A percentile compares a stretch with the other conserved stretches of the same genome.
Evolutionary conservation across 2,888 invertebrate species (phyloP).

Genomic region (Drosophila kuntzei): DNA sequence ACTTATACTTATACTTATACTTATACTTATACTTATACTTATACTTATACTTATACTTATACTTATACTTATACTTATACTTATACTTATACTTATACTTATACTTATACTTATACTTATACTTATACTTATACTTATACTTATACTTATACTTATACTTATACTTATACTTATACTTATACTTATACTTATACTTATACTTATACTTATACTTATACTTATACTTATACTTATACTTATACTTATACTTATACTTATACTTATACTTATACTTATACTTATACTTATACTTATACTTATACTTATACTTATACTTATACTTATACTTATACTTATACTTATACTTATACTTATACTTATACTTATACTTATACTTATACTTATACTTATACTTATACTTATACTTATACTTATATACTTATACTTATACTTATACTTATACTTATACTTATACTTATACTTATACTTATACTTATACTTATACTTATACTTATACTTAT

Average conservation of each 20-base stretch:
- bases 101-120: constrained; percentile 22
- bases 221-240: background rate
- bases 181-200: constrained; percentile 13
- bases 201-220: constrained; percentile 8
- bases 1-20: constrained; percentile 19
- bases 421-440: too few relatives aligned
- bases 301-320: constrained; percentile 12
- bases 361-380: constrained; percentile 24
- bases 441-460: constrained; percentile 18
- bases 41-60: constrained; percentile 21
- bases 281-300: constrained; percentile 1
- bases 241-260: constrained; percentile 15
- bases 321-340: constrained; percentile 15
- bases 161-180: constrained; percentile 20
- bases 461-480: constrained; percentile 20
- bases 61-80: constrained; percentile 23
- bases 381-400: constrained; percentile 13
- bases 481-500: constrained; percentile 15
- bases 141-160: constrained; percentile 16
- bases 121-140: constrained; percentile 21
- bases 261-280: constrained; percentile 14
- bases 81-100: constrained; percentile 24
- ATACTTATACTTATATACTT: too few relatives aligned
- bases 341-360: constrained; percentile 19
- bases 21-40: constrained; percentile 16